These are phyloP conservation scores for Monopterus albus DNA, from an alignment of 2,113 vertebrate genomes.

Conservation along the genomic window DNA sequence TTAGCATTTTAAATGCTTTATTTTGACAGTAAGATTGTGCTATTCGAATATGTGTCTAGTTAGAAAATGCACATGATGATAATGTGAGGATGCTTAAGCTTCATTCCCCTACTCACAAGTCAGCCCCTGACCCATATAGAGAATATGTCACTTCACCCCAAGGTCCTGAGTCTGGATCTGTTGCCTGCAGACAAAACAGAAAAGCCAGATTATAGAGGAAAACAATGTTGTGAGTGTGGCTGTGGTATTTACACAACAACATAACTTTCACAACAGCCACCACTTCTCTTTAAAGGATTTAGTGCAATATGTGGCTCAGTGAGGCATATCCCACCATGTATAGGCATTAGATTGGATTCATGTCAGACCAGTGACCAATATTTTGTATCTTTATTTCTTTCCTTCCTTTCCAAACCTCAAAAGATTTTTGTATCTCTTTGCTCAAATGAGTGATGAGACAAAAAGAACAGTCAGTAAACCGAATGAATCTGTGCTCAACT, in stretches of 20 bases:
- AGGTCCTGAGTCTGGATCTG: conserved; percentile 93
- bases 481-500: conserved; percentile 30
- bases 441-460: background rate
- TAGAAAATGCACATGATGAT: no score
- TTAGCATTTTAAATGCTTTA: no score
- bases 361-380: background rate
- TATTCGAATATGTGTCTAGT: no score
- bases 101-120: conserved; percentile 87
- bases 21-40: no score
- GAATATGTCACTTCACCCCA: conserved; percentile 97
- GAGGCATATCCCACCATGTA: background rate
- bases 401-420: background rate
- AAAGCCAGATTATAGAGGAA: conserved; percentile 1
- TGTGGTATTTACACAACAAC: background rate
- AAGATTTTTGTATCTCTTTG: background rate
- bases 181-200: conserved; percentile 83
- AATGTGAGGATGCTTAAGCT: background rate
- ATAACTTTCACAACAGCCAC: background rate
- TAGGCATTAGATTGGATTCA: background rate
- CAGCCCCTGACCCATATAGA: conserved; percentile 91
- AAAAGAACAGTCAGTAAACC: background rate
- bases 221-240: background rate
- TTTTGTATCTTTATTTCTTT: background rate
- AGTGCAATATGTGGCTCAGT: background rate
- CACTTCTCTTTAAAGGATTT: background rate